Evolutionary conservation across 2,888 invertebrate genomes (phyloP).

Genomic region (Oxytorus armatus): DNA sequence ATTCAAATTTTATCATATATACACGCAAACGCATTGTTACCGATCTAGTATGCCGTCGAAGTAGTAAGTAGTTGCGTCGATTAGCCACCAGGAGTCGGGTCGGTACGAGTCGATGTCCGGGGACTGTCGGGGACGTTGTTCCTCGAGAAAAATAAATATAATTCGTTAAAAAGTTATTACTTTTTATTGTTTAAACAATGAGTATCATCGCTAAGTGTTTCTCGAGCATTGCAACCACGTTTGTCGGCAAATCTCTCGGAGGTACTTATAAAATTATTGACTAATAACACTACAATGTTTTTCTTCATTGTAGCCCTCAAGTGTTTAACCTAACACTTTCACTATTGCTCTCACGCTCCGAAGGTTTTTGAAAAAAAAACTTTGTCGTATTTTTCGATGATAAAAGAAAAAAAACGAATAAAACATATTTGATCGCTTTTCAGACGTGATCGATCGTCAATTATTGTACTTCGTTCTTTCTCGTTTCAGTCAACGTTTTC

Average conservation of each 20-base stretch:
- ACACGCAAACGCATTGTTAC: background rate
- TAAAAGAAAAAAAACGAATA: no score
- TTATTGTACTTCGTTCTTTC: background rate
- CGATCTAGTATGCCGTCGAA: background rate
- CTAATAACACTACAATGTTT: background rate
- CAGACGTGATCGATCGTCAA: slow-evolving; percentile 34
- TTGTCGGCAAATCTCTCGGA: slow-evolving; percentile 69
- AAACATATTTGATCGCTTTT: no score
- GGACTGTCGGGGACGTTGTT: slow-evolving; percentile 30
- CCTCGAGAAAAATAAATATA: slow-evolving; percentile 17
- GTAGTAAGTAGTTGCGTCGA: background rate
- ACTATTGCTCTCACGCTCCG: background rate
- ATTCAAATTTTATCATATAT: background rate
- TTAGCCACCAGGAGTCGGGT: background rate
- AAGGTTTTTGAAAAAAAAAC: no score
- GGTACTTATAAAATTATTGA: slow-evolving; percentile 69
- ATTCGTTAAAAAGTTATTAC: slow-evolving; percentile 1
- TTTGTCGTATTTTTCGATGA: no score
- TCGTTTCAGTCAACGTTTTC: slow-evolving; percentile 68
- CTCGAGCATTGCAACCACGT: slow-evolving; percentile 69
- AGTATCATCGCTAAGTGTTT: slow-evolving; percentile 74
- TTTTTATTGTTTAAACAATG: slow-evolving; percentile 70
- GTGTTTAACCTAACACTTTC: slow-evolving; percentile 51
- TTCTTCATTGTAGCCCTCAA: background rate
- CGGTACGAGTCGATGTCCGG: slow-evolving; percentile 44